A percentile compares a stretch with the other conserved stretches of the same genome.
Conservation (phyloP, 2,797 vertebrate genomes). For the Eupleurogrammus muticus region DNA sequence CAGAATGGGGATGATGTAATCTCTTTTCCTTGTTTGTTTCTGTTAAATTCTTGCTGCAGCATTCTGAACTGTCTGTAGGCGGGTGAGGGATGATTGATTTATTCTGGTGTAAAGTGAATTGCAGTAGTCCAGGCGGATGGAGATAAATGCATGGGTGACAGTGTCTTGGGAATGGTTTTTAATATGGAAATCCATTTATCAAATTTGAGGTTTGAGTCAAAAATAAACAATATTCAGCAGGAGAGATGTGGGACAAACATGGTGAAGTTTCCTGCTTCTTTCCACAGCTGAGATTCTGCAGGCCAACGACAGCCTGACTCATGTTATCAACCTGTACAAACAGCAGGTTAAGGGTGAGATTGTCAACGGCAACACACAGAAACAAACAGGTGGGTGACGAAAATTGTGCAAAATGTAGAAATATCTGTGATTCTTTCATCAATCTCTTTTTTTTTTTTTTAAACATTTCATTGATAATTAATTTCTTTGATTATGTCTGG, state of each 20-base stretch:
- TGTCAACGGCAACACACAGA: conserved; percentile 88
- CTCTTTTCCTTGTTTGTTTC: no score
- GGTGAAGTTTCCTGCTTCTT: neutral
- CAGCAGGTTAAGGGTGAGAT: conserved; percentile 95
- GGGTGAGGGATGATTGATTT: no score
- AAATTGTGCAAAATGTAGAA: neutral
- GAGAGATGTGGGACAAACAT: neutral
- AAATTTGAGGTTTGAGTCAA: no score
- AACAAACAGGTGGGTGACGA: conserved; percentile 57
- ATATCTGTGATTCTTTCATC: neutral
- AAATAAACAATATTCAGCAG: neutral
- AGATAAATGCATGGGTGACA: no score
- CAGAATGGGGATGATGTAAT: no score
- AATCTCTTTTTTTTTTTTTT: neutral
- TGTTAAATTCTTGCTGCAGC: no score
- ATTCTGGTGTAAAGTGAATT: no score
- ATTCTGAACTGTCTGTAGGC: no score
- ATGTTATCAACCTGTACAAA: conserved; percentile 96
- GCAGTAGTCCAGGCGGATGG: no score
- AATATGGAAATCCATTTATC: no score
- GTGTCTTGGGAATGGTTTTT: no score
- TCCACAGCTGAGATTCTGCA: conserved; percentile 95
- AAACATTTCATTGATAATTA: neutral
- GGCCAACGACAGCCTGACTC: conserved; percentile 97
- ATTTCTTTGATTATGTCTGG: no score